Evolutionary conservation across 2,797 vertebrate species (phyloP).

Genomic region (Argya squamiceps): DNA sequence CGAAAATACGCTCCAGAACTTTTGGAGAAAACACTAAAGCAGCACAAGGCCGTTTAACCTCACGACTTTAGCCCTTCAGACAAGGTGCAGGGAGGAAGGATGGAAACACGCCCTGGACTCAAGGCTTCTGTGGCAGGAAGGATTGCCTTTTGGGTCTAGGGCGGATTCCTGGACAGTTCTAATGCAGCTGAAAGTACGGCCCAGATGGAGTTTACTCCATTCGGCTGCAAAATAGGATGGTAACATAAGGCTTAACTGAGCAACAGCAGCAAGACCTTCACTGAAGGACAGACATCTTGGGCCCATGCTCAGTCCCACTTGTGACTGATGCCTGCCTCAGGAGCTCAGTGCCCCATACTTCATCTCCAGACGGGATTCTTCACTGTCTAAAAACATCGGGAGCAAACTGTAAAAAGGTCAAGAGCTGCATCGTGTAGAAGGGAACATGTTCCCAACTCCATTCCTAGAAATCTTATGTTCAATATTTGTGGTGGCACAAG

Average conservation of each 20-base stretch:
- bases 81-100: background rate
- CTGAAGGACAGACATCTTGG: background rate
- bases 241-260: background rate
- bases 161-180: rapidly evolving
- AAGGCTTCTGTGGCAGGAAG: background rate
- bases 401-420: background rate
- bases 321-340: background rate
- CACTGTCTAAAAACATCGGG: rapidly evolving
- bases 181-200: background rate
- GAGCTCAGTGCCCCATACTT: background rate
- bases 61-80: background rate
- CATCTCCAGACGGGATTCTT: background rate
- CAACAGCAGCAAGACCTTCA: background rate
- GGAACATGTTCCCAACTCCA: background rate
- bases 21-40: background rate
- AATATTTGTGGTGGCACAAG: background rate
- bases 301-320: rapidly evolving
- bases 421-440: background rate
- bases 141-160: background rate
- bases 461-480: background rate
- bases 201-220: background rate
- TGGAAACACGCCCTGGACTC: background rate
- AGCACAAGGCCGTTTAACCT: background rate
- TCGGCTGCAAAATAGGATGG: background rate
- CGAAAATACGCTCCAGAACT: background rate